Evolutionary conservation across 2,797 vertebrate genomes (phyloP).

Genomic region (Schizothorax lantsangensis): DNA sequence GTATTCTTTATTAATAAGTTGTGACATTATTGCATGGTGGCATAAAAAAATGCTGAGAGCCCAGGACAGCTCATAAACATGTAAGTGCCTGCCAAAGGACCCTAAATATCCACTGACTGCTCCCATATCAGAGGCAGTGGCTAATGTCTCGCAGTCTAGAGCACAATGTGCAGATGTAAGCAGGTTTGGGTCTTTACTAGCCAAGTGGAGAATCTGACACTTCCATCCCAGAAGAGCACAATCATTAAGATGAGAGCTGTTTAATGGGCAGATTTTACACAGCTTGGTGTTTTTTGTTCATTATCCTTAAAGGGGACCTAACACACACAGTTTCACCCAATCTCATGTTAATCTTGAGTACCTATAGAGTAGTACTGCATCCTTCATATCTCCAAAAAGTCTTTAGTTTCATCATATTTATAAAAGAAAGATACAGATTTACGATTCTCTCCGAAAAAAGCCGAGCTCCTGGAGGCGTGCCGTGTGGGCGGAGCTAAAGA

Average conservation of each 20-base stretch:
- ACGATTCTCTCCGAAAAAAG: too few species aligned
- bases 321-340: too few species aligned
- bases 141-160: conserved; percentile 20
- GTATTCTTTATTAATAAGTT: conserved; percentile 26
- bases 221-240: conserved; percentile 49
- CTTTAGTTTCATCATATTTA: too few species aligned
- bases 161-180: conserved; percentile 49
- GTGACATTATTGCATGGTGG: background rate
- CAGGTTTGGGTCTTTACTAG: conserved; percentile 50
- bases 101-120: conserved; percentile 23
- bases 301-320: too few species aligned
- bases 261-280: conserved; percentile 28
- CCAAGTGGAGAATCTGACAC: conserved; percentile 41
- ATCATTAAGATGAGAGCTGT: conserved; percentile 17
- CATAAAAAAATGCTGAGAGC: conserved; percentile 31
- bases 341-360: too few species aligned
- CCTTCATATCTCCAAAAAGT: too few species aligned
- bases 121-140: conserved; percentile 15
- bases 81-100: conserved; percentile 21
- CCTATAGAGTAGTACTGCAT: too few species aligned
- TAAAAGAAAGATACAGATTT: too few species aligned
- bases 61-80: conserved; percentile 32
- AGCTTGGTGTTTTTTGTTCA: conserved; percentile 17
- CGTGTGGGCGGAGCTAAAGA: too few species aligned
- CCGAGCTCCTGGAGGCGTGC: too few species aligned